These are phyloP conservation scores for Hydrolagus colliei DNA, from an alignment of 2,797 vertebrate genomes.

Conservation along the genomic window DNA sequence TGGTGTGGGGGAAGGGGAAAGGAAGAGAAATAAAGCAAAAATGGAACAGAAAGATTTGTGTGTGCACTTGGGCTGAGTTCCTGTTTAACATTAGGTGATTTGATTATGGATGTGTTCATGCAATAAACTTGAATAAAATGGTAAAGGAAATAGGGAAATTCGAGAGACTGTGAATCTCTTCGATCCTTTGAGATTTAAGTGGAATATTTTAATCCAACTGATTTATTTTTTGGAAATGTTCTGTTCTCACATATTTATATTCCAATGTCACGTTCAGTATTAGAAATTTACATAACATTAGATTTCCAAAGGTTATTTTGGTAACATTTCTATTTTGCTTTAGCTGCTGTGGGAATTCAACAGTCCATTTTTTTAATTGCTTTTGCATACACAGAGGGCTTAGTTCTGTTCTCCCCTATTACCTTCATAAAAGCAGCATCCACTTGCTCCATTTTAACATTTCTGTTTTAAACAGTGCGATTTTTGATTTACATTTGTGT, in stretches of 20 bases:
- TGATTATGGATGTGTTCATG: constrained; percentile 20
- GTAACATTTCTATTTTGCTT: constrained; percentile 17
- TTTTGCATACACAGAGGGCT: not conserved
- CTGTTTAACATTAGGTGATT: constrained; percentile 25
- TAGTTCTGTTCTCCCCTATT: not conserved
- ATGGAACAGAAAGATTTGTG: not conserved
- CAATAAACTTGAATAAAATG: constrained; percentile 20
- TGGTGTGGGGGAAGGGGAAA: not conserved
- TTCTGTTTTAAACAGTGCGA: not conserved
- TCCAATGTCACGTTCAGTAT: constrained; percentile 23
- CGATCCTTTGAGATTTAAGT: constrained; percentile 5
- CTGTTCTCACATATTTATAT: constrained; percentile 22
- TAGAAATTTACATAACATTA: constrained; percentile 27
- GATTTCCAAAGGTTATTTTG: constrained; percentile 22
- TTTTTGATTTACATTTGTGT: not conserved
- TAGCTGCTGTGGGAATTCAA: constrained; percentile 7
- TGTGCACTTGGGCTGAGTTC: not conserved
- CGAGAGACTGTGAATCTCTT: constrained; percentile 21
- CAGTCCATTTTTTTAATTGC: not conserved
- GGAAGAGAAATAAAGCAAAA: not conserved
- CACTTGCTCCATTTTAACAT: not conserved
- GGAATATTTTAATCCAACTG: constrained; percentile 24
- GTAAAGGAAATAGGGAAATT: constrained; percentile 6
- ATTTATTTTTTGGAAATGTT: constrained; percentile 14
- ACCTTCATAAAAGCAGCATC: not conserved